Evolutionary conservation across 2,113 vertebrate genomes (phyloP), one percentile per base, ranked within the genome.

Genomic region (Protomyctophum bolini): DNA sequence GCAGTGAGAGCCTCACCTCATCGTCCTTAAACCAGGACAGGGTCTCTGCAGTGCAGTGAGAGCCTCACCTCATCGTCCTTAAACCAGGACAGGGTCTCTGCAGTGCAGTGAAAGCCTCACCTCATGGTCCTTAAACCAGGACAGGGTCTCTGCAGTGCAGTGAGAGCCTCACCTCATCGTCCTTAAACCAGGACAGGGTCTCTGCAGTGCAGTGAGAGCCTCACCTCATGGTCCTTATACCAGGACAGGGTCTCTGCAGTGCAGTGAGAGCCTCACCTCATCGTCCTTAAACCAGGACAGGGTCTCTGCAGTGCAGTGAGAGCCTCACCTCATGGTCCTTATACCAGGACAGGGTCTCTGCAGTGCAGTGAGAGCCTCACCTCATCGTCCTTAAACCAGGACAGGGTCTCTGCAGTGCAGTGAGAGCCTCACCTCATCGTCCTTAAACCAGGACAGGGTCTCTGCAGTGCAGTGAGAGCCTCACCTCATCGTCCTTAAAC

Each of bases 11-110:
- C 7, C 91, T 94, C 84, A 95, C 95, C 94, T 95, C 93, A 0
- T 95, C 93, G 74, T 95, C 94, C 77, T 92, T 96, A 79, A 93
- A 96, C 95, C 95, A 96, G 59, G 94, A 95, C 49, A 96, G 86
- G 68, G 89, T 95, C 70, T 96, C 94, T 0, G 95, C 92, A 1
- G 94, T 94, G 21, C n/a, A n/a, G n/a, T n/a, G n/a, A n/a, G n/a
- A n/a, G 12, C 7, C 91, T 94, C 84, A 95, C 95, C 94, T 95
- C 93, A 0, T 95, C 93, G 74, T 95, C 94, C 77, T 92, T 96
- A 79, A 93, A 96, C 95, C 95, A 96, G 59, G 94, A 95, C 49
- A 96, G 86, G 68, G 89, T 95, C 70, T 96, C 94, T 0, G 95
- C 92, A 1, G 94, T 94, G 21, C n/a, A n/a, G n/a, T n/a, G n/a